Base-by-base conservation (phyloP, 2,888 invertebrate species). In the Orchesellides sinensis region DNA sequence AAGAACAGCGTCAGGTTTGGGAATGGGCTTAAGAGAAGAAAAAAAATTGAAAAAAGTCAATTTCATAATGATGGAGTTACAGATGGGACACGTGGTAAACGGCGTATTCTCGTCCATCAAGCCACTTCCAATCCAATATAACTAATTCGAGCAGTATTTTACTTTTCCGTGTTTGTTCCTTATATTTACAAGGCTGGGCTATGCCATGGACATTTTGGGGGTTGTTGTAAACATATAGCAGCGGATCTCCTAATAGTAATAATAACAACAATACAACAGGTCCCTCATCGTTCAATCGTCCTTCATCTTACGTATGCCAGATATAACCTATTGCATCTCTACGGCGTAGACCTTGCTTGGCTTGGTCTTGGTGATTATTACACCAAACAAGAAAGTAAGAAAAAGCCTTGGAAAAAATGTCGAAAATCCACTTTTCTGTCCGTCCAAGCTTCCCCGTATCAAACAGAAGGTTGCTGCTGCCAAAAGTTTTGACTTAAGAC, bases 341-440 rank as follows among this genome's bases (percentile, higher is more conserved):
- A 5, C 32, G 27, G 35, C 6, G 32, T 6, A 45, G 63, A 65
- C 65, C 54, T 54, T 65, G 47, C 19, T 40, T 32, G 23, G 21
- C 40, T 47, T 25, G 35, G 40, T 40, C 14, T 40, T 40, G n/a
- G 40, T n/a, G n/a, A n/a, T n/a, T n/a, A n/a, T n/a, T n/a, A n/a
- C n/a, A n/a, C n/a, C 65, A 65, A 52, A 73, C 61, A 65, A 19
- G 56, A 72, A 72, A 61, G 72, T 32, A 25, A 25, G 27, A 56
- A 77, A 77, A 77, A 77, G 68, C 77, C 77, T 77, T 77, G 77
- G 68, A 77, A 77, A 77, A 77, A 77, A 77, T 68, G 77, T 77
- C 56, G 77, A 68, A 77, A 77, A 68, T 68, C 77, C 45, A 68
- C 77, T 56, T 68, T 56, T 56, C 54, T 77, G 56, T 40, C 74